phyloP scores from a whole-genome alignment of 2,113 vertebrate genomes.

The Lasiurus borealis region DNA sequence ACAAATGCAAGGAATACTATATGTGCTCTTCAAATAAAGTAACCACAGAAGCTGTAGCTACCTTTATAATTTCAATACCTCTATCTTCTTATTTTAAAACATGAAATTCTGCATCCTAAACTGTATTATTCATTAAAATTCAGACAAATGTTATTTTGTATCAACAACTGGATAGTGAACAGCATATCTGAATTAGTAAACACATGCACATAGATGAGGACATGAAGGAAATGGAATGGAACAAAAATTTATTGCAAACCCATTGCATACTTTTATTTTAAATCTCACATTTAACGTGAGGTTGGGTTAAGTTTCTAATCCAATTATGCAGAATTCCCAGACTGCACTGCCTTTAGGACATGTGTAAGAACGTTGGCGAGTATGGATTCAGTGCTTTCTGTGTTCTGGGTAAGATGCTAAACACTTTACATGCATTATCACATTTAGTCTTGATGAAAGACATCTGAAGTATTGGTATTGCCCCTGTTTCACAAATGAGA shows the following conservation, averaged over 20 bases:
- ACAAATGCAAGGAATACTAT: slow-evolving; percentile 61
- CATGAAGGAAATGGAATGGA: not conserved
- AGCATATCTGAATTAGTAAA: not conserved
- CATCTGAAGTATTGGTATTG: not conserved
- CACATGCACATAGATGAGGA: not conserved
- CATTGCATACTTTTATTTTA: not conserved
- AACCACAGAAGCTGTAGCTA: slow-evolving; percentile 70
- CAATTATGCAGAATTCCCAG: not conserved
- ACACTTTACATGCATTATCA: not conserved
- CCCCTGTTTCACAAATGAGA: slow-evolving; percentile 54
- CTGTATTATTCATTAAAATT: slow-evolving; percentile 75
- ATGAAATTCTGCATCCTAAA: slow-evolving; percentile 69
- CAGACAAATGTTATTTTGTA: slow-evolving; percentile 52
- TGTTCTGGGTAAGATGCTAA: slow-evolving; percentile 19
- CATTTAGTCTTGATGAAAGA: not conserved
- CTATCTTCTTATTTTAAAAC: slow-evolving; percentile 71
- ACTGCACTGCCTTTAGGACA: not conserved
- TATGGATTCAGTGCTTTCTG: not conserved
- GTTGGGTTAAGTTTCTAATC: slow-evolving; percentile 10
- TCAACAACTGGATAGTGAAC: slow-evolving; percentile 40
- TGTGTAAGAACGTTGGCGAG: not conserved
- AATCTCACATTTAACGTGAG: not conserved
- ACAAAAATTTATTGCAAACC: not conserved
- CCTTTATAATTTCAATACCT: slow-evolving; percentile 75
- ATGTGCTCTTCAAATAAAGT: slow-evolving; percentile 78